Evolutionary conservation across 2,888 invertebrate genomes (phyloP), one percentile per base, ranked within the genome.

Genomic region (Labia minor): DNA sequence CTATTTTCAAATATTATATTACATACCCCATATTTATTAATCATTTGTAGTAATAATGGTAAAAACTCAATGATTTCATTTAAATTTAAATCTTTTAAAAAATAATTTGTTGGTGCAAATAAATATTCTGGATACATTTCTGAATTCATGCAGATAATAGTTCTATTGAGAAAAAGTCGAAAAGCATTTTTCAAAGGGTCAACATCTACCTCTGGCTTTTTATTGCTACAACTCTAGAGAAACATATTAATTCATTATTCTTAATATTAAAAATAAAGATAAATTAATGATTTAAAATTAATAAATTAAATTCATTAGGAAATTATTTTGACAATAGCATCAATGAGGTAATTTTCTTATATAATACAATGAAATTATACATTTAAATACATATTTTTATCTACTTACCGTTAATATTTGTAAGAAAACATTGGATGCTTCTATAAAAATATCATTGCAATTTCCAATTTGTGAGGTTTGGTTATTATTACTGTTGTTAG

Each of bases 11-110:
- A 33, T 33, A n/a, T n/a, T n/a, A n/a, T n/a, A n/a, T n/a, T 37
- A 70, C 70, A 68, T 71, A 79, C 79, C 78, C 83, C 83, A 72
- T 81, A 83, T 73, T 83, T 84, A 68, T 78, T 77, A 65, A 83
- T 80, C 62, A 83, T 77, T 73, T 84, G 83, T 73, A 82, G 82
- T 70, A 83, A 78, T 33, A 84, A 77, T 1, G 83, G 82, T 62
- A 83, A 78, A 71, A 83, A 81, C 72, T 84, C 82, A 33, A 33
- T 6, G 1, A 64, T 26, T 37, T 64, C 64, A 18, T 64, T 64
- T 26, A 62, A 21, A 20, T 37, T 66, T 19, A 21, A 20, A 65
- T 64, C 66, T 64, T 66, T 19, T n/a, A 20, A 62, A 19, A 65
- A 33, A 67, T 6, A 1, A 37, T 6, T 37, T 37, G 33, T 33